These are phyloP conservation scores for Rhinolophus ferrumequinum DNA, from an alignment of 2,113 vertebrate species.

Conservation along the genomic window DNA sequence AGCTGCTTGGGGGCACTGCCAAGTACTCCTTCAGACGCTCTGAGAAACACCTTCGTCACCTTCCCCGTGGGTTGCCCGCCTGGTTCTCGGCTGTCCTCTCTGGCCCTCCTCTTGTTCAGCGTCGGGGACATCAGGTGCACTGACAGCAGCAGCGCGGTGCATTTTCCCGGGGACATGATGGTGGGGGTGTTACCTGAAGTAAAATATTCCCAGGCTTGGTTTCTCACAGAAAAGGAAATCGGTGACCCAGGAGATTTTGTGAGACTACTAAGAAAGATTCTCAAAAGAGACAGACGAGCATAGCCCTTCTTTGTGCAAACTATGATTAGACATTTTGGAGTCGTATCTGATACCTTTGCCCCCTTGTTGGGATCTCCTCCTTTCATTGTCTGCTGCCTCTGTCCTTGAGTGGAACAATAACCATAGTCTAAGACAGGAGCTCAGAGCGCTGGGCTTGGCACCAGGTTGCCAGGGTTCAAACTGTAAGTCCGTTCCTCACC, in stretches of 20 bases:
- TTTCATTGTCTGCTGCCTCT: neutral
- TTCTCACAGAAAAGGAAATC: neutral
- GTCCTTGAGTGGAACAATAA: neutral
- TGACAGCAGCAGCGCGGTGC: rapidly evolving
- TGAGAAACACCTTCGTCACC: rapidly evolving
- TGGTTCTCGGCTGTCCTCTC: rapidly evolving
- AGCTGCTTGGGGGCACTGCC: neutral
- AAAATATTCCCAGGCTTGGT: neutral
- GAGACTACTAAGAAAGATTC: neutral
- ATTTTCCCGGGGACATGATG: neutral
- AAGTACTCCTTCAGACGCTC: neutral
- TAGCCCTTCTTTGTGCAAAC: rapidly evolving
- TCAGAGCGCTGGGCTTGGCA: rapidly evolving
- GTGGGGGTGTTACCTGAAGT: neutral
- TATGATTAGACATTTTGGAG: neutral
- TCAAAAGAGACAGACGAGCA: neutral
- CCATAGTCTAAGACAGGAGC: neutral
- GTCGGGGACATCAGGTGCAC: rapidly evolving
- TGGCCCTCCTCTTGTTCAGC: neutral
- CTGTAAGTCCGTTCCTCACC: neutral
- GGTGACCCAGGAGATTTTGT: neutral
- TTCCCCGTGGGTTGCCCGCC: rapidly evolving
- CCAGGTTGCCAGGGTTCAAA: neutral
- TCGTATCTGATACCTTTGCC: no score
- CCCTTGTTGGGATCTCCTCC: neutral